Conservation (phyloP, 2,113 vertebrate genomes). For the Platysternon megacephalum region DNA sequence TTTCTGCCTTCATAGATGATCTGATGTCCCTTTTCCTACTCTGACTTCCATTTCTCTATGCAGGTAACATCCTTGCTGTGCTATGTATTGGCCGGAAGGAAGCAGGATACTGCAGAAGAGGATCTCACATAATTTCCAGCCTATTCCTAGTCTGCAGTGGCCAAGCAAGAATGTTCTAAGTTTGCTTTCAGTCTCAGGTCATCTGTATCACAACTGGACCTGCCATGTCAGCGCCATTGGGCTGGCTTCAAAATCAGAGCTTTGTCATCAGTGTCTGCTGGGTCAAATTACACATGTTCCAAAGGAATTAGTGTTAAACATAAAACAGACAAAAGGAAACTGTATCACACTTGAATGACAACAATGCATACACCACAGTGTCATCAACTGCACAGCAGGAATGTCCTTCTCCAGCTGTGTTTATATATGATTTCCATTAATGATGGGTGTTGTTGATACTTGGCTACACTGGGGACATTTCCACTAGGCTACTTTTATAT, state of each 20-base stretch:
- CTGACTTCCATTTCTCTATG: background rate
- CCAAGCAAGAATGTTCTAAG: slow-evolving; percentile 8
- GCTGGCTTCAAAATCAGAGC: slow-evolving; percentile 23
- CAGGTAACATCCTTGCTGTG: background rate
- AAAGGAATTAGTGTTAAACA: background rate
- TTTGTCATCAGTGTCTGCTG: background rate
- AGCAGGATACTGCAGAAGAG: background rate
- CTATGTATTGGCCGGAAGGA: background rate
- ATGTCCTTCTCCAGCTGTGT: slow-evolving; percentile 60
- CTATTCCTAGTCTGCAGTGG: slow-evolving; percentile 36
- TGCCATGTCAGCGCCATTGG: slow-evolving; percentile 52
- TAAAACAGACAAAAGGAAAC: background rate
- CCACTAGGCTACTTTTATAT: background rate
- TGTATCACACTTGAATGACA: background rate
- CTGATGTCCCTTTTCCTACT: background rate
- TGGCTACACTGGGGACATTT: background rate
- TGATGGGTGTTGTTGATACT: slow-evolving; percentile 13
- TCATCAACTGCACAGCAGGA: background rate
- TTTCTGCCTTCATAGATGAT: background rate
- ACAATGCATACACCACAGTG: slow-evolving; percentile 6
- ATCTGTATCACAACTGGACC: background rate
- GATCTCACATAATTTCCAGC: background rate
- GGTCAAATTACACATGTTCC: slow-evolving; percentile 9
- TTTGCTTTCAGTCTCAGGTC: slow-evolving; percentile 57
- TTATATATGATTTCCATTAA: slow-evolving; percentile 60